phyloP scores from a whole-genome alignment of 2,113 vertebrate genomes.

The Climacteris rufus region DNA sequence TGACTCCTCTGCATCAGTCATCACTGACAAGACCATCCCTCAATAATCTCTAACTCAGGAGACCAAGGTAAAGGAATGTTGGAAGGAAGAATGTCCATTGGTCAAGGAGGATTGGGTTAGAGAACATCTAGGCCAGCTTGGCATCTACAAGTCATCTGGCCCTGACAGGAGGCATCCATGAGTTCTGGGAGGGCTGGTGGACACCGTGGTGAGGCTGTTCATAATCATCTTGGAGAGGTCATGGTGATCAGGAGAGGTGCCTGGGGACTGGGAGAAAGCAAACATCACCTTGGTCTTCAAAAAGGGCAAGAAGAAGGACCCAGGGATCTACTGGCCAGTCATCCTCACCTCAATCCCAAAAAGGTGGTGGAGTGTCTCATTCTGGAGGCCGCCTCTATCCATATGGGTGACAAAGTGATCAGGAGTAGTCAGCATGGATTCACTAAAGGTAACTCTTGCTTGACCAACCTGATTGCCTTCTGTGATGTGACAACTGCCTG shows the following conservation, averaged over 20 bases:
- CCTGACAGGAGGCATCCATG: background rate
- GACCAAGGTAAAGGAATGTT: background rate
- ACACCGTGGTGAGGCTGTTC: background rate
- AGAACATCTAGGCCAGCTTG: background rate
- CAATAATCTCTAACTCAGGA: background rate
- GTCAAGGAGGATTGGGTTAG: background rate
- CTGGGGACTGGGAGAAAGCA: background rate
- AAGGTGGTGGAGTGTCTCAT: background rate
- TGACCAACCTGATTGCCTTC: background rate
- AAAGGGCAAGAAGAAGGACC: rapidly evolving
- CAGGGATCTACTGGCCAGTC: background rate
- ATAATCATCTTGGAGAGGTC: background rate
- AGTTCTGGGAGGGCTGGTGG: background rate
- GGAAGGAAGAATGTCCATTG: background rate
- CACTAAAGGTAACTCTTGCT: background rate
- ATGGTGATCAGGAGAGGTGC: background rate
- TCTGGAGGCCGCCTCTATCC: background rate
- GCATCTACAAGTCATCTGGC: background rate
- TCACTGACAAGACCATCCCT: background rate
- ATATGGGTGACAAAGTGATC: background rate
- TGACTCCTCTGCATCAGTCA: background rate
- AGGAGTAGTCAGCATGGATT: background rate
- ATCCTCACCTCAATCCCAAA: background rate
- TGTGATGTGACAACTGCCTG: background rate
- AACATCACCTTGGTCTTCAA: background rate